These are phyloP conservation scores for Euwallacea fornicatus DNA, from an alignment of 1,140 invertebrate genomes.

Conservation along the genomic window DNA sequence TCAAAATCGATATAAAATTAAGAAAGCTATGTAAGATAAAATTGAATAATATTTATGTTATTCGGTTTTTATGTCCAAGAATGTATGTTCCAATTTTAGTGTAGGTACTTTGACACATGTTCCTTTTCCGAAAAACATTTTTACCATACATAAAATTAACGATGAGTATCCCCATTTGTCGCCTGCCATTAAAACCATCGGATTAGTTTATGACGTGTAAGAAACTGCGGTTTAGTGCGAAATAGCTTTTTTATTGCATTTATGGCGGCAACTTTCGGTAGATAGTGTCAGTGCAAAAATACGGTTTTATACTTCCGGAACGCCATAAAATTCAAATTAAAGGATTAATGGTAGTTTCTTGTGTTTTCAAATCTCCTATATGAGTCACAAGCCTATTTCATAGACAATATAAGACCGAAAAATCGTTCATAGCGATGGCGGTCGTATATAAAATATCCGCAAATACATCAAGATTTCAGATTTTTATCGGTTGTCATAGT, in stretches of 20 bases:
- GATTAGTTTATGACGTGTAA: conserved; percentile 31
- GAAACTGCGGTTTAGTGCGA: conserved; percentile 25
- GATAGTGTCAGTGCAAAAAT: conserved; percentile 30
- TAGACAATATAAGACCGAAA: not conserved
- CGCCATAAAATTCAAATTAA: conserved; percentile 24
- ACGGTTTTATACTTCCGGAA: conserved; percentile 21
- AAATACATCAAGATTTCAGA: conserved; percentile 4
- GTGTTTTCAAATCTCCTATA: not conserved
- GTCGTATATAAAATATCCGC: not conserved
- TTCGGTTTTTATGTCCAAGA: too few species aligned
- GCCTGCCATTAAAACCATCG: conserved; percentile 14
- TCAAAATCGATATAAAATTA: too few species aligned
- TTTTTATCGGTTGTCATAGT: conserved; percentile 19
- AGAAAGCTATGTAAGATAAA: too few species aligned
- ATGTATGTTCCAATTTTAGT: too few species aligned
- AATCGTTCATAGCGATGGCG: not conserved
- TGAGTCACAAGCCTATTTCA: too few species aligned
- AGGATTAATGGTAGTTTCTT: conserved; percentile 23
- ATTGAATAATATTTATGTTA: too few species aligned
- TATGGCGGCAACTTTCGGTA: conserved; percentile 23
- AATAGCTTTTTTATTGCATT: conserved; percentile 28
- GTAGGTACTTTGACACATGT: too few species aligned
- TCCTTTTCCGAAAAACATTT: too few species aligned
- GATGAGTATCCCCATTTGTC: conserved; percentile 13
- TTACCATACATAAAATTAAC: too few species aligned